A percentile compares a stretch with the other conserved stretches of the same genome.
Conservation (phyloP, 2,797 vertebrate species). For the Diglossa cyanea region DNA sequence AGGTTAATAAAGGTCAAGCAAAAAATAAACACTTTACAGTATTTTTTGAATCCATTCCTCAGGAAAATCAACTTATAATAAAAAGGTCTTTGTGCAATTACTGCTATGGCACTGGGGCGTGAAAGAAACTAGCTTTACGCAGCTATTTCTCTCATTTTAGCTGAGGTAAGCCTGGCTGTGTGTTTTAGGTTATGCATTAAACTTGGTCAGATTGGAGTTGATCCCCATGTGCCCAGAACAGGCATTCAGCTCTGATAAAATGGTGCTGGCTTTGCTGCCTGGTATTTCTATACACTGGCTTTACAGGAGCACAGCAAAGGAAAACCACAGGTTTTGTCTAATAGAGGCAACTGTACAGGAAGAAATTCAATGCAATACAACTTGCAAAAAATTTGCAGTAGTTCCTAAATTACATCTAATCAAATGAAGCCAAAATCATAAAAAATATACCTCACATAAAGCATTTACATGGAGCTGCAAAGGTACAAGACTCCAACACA, state of each 20-base stretch:
- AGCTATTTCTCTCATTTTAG: constrained; percentile 85
- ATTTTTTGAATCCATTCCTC: constrained; percentile 93
- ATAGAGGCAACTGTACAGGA: neutral
- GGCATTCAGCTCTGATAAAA: constrained; percentile 53
- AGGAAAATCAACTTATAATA: constrained; percentile 96
- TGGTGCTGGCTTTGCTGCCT: neutral
- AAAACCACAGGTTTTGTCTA: neutral
- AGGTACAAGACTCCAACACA: neutral
- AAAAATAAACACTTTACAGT: constrained; percentile 99
- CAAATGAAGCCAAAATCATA: neutral
- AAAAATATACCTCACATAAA: neutral
- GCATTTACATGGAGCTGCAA: neutral
- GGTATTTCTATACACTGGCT: neutral
- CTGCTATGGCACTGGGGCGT: constrained; percentile 89
- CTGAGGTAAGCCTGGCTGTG: constrained; percentile 85
- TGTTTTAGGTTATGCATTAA: constrained; percentile 73
- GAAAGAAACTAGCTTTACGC: constrained; percentile 91
- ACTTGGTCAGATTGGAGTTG: constrained; percentile 69
- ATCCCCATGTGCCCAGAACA: constrained; percentile 63
- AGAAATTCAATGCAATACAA: neutral
- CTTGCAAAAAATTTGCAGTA: neutral
- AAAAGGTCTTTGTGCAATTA: constrained; percentile 99
- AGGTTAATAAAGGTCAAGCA: constrained; percentile 98
- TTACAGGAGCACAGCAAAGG: neutral
- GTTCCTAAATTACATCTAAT: neutral